These are phyloP conservation scores for Phalacrocorax aristotelis DNA, from an alignment of 2,113 vertebrate species.

Conservation along the genomic window DNA sequence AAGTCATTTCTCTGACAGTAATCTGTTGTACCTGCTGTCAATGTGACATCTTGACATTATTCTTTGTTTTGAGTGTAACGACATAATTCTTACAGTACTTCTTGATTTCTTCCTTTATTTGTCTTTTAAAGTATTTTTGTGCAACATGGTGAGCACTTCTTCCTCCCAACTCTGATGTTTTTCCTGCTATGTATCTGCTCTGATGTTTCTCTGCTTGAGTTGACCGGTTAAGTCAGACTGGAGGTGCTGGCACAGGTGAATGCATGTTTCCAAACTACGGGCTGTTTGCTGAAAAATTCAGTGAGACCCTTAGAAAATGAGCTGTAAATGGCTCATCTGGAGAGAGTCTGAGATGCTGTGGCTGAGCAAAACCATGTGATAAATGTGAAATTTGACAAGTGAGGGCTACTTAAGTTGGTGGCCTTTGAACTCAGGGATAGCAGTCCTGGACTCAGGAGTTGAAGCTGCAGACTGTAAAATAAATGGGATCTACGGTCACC, in stretches of 20 bases:
- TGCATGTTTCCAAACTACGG: slow-evolving; percentile 22
- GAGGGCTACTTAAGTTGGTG: slow-evolving; percentile 19
- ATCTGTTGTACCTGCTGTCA: neutral
- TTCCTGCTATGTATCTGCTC: neutral
- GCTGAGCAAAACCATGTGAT: slow-evolving; percentile 6
- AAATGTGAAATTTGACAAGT: slow-evolving; percentile 52
- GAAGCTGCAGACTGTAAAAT: slow-evolving; percentile 9
- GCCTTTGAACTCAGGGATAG: slow-evolving; percentile 10
- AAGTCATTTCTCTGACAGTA: neutral
- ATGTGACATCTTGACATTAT: neutral
- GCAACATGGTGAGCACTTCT: neutral
- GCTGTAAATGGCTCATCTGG: slow-evolving; percentile 51
- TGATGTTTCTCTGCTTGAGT: neutral
- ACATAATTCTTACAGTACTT: neutral
- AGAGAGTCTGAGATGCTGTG: neutral
- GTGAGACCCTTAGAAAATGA: slow-evolving; percentile 49
- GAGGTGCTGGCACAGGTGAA: neutral
- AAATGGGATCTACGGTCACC: neutral
- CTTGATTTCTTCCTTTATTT: neutral
- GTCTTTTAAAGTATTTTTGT: neutral
- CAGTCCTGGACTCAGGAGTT: neutral
- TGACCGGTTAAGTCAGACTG: neutral
- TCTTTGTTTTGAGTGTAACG: neutral
- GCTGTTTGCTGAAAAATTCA: slow-evolving; percentile 39
- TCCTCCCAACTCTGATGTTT: neutral